A percentile compares a stretch with the other conserved stretches of the same genome.
These are phyloP conservation scores for Amblyopsis rosae DNA, from an alignment of 2,113 vertebrate genomes.

Conservation along the genomic window DNA sequence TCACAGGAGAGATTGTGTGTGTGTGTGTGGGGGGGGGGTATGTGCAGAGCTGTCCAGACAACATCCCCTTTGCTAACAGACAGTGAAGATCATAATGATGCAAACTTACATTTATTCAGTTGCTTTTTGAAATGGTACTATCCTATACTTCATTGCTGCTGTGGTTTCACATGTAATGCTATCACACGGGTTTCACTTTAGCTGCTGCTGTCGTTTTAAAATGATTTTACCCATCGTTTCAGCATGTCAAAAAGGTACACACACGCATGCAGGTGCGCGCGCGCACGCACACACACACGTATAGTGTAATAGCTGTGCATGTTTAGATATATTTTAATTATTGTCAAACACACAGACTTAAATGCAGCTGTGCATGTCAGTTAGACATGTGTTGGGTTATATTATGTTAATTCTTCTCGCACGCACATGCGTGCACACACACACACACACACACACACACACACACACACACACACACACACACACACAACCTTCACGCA, in stretches of 20 bases:
- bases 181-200: too few species aligned
- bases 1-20: too few species aligned
- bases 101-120: too few species aligned
- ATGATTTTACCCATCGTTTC: too few species aligned
- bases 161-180: too few species aligned
- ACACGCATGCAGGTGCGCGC: too few species aligned
- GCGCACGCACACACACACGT: slow-evolving; percentile 4
- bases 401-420: slow-evolving; percentile 50
- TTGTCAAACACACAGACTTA: slow-evolving; percentile 3
- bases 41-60: not conserved
- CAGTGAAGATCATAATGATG: too few species aligned
- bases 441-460: slow-evolving; percentile 14
- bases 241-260: not conserved
- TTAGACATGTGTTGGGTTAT: slow-evolving; percentile 44
- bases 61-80: too few species aligned
- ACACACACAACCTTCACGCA: slow-evolving; percentile 10
- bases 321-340: not conserved
- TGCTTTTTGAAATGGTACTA: too few species aligned
- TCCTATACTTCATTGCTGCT: too few species aligned
- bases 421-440: too few species aligned
- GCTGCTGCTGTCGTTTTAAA: too few species aligned
- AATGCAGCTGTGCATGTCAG: slow-evolving; percentile 28
- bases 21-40: not conserved
- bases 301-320: not conserved
- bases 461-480: not conserved